phyloP scores from a whole-genome alignment of 2,888 invertebrate species.

The Ferrisia virgata region DNA sequence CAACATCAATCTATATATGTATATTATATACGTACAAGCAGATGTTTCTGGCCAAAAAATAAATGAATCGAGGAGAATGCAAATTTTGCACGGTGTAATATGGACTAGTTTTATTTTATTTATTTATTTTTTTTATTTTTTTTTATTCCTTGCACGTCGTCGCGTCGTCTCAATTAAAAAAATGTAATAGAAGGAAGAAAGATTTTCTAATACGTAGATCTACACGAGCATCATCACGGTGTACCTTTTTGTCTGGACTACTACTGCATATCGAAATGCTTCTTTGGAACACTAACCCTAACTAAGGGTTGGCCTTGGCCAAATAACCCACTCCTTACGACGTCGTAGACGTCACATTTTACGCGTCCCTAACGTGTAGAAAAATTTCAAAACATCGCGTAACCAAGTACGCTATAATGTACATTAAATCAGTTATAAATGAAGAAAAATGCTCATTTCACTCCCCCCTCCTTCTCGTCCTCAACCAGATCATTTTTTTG shows the following conservation, averaged over 20 bases:
- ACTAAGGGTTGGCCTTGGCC: neutral
- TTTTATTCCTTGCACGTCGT: too few relatives aligned
- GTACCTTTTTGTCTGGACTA: neutral
- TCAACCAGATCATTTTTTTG: neutral
- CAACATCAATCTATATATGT: neutral
- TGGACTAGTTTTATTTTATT: neutral
- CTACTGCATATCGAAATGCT: neutral
- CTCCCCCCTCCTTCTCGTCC: too few relatives aligned
- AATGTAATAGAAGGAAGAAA: neutral
- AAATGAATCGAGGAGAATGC: neutral
- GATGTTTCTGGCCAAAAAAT: neutral
- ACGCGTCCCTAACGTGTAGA: neutral
- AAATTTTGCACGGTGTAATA: neutral
- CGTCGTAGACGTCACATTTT: neutral
- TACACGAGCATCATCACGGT: neutral
- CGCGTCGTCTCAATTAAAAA: too few relatives aligned
- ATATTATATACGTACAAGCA: neutral
- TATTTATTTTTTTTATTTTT: neutral
- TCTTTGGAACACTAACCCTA: slow-evolving; percentile 20
- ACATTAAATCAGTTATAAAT: too few relatives aligned
- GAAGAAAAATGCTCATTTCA: neutral
- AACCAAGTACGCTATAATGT: neutral
- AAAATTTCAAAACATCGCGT: neutral
- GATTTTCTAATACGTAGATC: neutral
- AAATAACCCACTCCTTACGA: slow-evolving; percentile 8